These are phyloP conservation scores for Pimpla rufipes DNA, from an alignment of 2,888 invertebrate genomes.

Conservation along the genomic window DNA sequence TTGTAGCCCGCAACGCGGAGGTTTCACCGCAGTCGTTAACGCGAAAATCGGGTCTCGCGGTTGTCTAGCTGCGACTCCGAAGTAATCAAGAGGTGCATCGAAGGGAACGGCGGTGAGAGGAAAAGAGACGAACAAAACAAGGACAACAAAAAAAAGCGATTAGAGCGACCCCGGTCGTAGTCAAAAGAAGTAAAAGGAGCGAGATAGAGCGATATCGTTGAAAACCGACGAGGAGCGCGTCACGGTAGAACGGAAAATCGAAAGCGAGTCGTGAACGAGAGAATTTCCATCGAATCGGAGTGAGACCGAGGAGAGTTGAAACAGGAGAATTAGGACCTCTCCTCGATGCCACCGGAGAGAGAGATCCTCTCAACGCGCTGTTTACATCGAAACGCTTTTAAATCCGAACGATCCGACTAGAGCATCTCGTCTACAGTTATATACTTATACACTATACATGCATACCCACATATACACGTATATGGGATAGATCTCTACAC, in stretches of 20 bases:
- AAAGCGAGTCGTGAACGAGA: conserved; percentile 28
- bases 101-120: conserved; percentile 28
- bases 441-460: conserved; percentile 13
- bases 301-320: conserved; percentile 46
- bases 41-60: conserved; percentile 64
- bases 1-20: not conserved
- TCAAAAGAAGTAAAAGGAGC: conserved; percentile 67
- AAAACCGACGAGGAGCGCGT: conserved; percentile 4
- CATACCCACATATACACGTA: not conserved
- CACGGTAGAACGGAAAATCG: conserved; percentile 22
- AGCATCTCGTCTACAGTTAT: conserved; percentile 20
- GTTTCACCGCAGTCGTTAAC: conserved; percentile 60
- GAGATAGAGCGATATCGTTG: conserved; percentile 40
- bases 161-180: conserved; percentile 56
- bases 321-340: conserved; percentile 67
- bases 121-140: conserved; percentile 39
- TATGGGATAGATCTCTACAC: conserved; percentile 32
- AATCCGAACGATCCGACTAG: conserved; percentile 71
- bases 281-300: conserved; percentile 46
- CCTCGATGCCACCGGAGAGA: conserved; percentile 55
- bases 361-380: conserved; percentile 62
- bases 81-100: conserved; percentile 60
- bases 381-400: conserved; percentile 82
- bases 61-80: conserved; percentile 57
- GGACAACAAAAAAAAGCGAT: conserved; percentile 33